Conservation (phyloP, 2,113 vertebrate species). For the Chloroceryle aenea region DNA sequence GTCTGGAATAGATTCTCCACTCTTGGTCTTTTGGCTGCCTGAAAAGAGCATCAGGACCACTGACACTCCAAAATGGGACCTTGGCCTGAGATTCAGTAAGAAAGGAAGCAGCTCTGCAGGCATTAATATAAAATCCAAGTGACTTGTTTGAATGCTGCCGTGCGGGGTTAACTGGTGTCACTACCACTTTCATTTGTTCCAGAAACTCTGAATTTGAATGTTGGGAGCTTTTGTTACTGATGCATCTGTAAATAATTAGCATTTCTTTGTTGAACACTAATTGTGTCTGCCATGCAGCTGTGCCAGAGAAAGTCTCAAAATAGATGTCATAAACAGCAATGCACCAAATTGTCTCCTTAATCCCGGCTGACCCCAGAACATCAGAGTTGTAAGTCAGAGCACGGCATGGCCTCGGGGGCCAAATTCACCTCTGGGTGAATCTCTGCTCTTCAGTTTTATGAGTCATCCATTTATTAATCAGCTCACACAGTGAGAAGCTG, state of each 20-base stretch:
- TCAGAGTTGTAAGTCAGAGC: background rate
- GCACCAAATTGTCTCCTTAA: background rate
- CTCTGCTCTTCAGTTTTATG: background rate
- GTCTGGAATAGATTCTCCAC: background rate
- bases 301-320: slow-evolving; percentile 63
- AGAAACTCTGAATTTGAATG: slow-evolving; percentile 66
- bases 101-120: background rate
- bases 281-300: slow-evolving; percentile 76
- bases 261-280: slow-evolving; percentile 76
- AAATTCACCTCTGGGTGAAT: background rate
- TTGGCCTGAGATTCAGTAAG: background rate
- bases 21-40: background rate
- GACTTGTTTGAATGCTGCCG: background rate
- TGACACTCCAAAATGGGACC: background rate
- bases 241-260: slow-evolving; percentile 76
- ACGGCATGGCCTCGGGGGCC: background rate
- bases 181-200: slow-evolving; percentile 34
- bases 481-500: background rate
- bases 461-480: background rate
- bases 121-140: background rate
- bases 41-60: background rate
- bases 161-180: background rate
- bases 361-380: background rate
- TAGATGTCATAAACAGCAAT: background rate
- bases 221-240: slow-evolving; percentile 67